These are phyloP conservation scores for Hypocryptadius cinnamomeus DNA, from an alignment of 2,113 vertebrate species.

Conservation along the genomic window DNA sequence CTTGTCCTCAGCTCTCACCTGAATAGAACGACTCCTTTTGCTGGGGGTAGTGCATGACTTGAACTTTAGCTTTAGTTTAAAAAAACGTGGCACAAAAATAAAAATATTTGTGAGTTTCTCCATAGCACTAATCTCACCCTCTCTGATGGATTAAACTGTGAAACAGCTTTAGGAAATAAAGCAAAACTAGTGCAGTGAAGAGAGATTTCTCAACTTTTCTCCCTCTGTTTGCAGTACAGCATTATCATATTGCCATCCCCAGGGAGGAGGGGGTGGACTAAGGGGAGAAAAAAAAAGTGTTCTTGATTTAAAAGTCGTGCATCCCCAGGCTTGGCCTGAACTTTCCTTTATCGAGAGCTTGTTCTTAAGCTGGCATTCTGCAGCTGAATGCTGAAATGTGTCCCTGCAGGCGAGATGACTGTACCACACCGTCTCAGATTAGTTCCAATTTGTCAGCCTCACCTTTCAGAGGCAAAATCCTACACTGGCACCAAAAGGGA, in stretches of 20 bases:
- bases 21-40: not conserved
- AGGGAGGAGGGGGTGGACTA: not conserved
- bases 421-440: conserved; percentile 49
- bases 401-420: conserved; percentile 56
- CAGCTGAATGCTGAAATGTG: conserved; percentile 54
- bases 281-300: not conserved
- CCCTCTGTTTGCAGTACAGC: not conserved
- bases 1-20: not conserved
- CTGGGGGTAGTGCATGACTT: not conserved
- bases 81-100: not conserved
- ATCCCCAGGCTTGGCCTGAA: conserved; percentile 62
- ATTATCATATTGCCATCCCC: conserved; percentile 11
- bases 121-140: not conserved
- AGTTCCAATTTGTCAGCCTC: conserved; percentile 64
- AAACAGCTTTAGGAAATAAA: conserved; percentile 1
- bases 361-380: conserved; percentile 48
- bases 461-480: conserved; percentile 33
- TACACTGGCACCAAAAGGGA: not conserved
- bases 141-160: not conserved
- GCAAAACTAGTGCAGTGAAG: not conserved
- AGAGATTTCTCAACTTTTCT: not conserved
- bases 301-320: conserved; percentile 56
- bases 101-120: not conserved
- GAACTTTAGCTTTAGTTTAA: not conserved
- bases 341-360: conserved; percentile 57